Evolutionary conservation across 2,113 vertebrate species (phyloP).

Genomic region (Ploceus nigricollis): DNA sequence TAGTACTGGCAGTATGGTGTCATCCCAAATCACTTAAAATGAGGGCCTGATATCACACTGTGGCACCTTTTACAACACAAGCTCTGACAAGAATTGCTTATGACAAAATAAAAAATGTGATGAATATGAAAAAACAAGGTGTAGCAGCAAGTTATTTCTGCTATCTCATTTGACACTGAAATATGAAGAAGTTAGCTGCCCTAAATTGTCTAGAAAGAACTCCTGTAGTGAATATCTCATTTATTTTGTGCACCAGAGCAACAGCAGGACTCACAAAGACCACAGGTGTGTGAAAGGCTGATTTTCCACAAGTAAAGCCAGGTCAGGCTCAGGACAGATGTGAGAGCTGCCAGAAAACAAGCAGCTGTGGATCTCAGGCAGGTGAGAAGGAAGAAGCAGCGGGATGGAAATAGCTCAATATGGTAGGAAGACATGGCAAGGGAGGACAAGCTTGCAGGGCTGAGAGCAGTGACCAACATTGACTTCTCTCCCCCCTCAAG

Average conservation of each 20-base stretch:
- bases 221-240: neutral
- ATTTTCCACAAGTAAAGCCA: neutral
- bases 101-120: neutral
- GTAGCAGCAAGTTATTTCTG: neutral
- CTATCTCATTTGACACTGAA: neutral
- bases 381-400: neutral
- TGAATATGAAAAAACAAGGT: neutral
- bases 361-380: neutral
- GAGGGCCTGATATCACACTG: neutral
- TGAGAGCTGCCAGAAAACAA: neutral
- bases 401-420: neutral
- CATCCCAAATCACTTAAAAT: neutral
- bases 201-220: neutral
- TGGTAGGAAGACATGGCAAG: neutral
- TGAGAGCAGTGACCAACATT: fast-evolving
- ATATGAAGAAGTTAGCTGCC: neutral
- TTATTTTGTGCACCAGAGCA: neutral
- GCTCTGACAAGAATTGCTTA: neutral
- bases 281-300: neutral
- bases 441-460: neutral
- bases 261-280: neutral
- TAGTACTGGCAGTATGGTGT: neutral
- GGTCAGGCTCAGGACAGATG: neutral
- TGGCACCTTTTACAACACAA: neutral
- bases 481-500: too few relatives aligned